phyloP scores from a whole-genome alignment of 2,888 invertebrate species.

The Merodon equestris region DNA sequence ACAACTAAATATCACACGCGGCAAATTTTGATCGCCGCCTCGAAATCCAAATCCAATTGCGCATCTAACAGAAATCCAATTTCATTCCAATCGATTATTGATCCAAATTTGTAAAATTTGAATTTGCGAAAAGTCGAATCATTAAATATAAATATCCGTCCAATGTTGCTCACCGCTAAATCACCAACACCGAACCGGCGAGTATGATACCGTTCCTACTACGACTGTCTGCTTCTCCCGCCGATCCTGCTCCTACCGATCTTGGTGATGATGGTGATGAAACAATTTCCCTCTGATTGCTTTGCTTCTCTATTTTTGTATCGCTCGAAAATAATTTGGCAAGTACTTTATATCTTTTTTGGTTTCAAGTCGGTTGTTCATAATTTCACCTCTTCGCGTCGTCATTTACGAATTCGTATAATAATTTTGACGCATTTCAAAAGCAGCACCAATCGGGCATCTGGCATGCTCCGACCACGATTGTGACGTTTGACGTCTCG shows the following conservation, averaged over 20 bases:
- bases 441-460: slow-evolving; percentile 47
- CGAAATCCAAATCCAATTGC: neutral
- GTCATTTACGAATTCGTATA: slow-evolving; percentile 44
- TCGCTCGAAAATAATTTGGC: slow-evolving; percentile 64
- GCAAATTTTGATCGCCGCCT: neutral
- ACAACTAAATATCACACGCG: neutral
- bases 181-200: too few relatives aligned
- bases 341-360: slow-evolving; percentile 49
- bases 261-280: slow-evolving; percentile 45
- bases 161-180: slow-evolving; percentile 5
- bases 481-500: slow-evolving; percentile 64
- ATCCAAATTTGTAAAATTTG: slow-evolving; percentile 51
- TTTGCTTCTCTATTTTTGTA: slow-evolving; percentile 63
- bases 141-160: slow-evolving; percentile 60
- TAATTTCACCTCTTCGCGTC: slow-evolving; percentile 52
- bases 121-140: slow-evolving; percentile 46
- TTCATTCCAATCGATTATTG: slow-evolving; percentile 45
- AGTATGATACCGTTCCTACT: slow-evolving; percentile 6
- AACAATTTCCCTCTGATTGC: slow-evolving; percentile 66
- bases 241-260: neutral
- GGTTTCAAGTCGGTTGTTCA: slow-evolving; percentile 31
- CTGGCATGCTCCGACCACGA: slow-evolving; percentile 51
- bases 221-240: neutral
- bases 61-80: neutral
- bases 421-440: slow-evolving; percentile 64